phyloP scores from a whole-genome alignment of 2,113 vertebrate genomes.

The Geococcyx californianus region DNA sequence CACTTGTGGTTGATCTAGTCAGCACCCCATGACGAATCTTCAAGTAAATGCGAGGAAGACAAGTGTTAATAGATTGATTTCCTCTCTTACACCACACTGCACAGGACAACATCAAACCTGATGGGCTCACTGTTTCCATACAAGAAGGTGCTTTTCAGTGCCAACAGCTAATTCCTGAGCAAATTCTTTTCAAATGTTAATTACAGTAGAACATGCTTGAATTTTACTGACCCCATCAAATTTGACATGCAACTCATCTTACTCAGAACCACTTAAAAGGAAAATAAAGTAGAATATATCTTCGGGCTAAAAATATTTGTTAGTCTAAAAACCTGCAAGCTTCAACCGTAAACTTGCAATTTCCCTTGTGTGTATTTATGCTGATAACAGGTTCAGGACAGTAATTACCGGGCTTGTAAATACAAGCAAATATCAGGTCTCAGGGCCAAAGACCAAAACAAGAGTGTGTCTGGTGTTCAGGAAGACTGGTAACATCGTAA shows the following conservation, averaged over 20 bases:
- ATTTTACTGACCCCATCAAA: slow-evolving; percentile 74
- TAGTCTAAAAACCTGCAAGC: slow-evolving; percentile 60
- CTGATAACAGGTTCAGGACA: slow-evolving; percentile 61
- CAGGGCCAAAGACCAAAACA: slow-evolving; percentile 41
- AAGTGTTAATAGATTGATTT: not conserved
- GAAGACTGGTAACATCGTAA: not conserved
- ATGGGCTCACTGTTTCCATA: not conserved
- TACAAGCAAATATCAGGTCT: slow-evolving; percentile 41
- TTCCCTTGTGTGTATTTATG: slow-evolving; percentile 56
- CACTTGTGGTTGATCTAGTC: not conserved
- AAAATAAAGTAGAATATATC: slow-evolving; percentile 58
- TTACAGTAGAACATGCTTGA: slow-evolving; percentile 76
- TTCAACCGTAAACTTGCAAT: slow-evolving; percentile 60
- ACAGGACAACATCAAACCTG: not conserved
- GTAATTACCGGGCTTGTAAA: slow-evolving; percentile 69
- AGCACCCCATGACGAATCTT: not conserved
- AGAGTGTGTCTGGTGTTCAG: slow-evolving; percentile 3
- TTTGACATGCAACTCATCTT: slow-evolving; percentile 79
- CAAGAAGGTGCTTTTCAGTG: slow-evolving; percentile 4
- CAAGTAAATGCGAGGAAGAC: not conserved
- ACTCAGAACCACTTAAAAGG: slow-evolving; percentile 78
- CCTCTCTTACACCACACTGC: not conserved
- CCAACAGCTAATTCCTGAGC: slow-evolving; percentile 82
- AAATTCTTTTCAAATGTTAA: slow-evolving; percentile 81
- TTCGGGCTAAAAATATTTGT: slow-evolving; percentile 70